Evolutionary conservation across 2,113 vertebrate genomes (phyloP).

Genomic region (Stictonetta naevosa): DNA sequence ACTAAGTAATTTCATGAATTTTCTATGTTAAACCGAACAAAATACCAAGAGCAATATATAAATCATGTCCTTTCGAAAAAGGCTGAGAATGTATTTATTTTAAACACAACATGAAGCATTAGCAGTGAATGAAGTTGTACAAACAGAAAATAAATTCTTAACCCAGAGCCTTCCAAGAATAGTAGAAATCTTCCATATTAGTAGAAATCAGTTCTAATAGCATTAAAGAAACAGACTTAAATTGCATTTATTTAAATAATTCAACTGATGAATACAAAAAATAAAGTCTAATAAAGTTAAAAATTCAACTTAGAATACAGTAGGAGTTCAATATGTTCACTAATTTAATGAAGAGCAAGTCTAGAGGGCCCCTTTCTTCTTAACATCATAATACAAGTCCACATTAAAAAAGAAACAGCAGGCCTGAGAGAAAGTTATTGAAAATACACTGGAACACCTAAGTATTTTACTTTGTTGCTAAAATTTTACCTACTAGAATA

Average conservation of each 20-base stretch:
- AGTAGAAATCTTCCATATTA: neutral
- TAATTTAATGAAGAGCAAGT: neutral
- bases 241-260: neutral
- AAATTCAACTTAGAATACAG: neutral
- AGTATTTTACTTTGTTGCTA: neutral
- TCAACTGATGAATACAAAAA: neutral
- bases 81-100: neutral
- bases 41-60: neutral
- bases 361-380: neutral
- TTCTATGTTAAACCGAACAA: neutral
- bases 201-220: neutral
- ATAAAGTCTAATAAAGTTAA: neutral
- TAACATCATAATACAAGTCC: neutral
- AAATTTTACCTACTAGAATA: neutral
- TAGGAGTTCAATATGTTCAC: neutral
- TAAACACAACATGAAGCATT: neutral
- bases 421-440: neutral
- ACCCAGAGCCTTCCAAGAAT: neutral
- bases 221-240: neutral
- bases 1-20: neutral
- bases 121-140: neutral
- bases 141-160: neutral
- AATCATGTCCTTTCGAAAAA: neutral
- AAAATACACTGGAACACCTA: neutral
- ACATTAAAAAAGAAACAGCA: neutral